phyloP scores from a whole-genome alignment of 2,797 vertebrate genomes.

The Peromyscus melanophrys region DNA sequence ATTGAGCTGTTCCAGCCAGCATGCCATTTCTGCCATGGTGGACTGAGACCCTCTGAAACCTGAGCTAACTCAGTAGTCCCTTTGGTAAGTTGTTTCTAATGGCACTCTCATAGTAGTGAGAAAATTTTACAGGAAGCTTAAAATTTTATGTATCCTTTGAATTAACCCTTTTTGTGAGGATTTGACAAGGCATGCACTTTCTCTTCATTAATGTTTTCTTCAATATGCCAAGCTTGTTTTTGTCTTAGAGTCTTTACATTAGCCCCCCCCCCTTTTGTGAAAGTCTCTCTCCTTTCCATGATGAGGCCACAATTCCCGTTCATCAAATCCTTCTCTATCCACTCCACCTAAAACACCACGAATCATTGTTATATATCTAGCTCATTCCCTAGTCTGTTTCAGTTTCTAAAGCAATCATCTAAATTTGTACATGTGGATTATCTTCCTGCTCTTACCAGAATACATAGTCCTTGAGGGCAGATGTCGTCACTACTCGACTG shows the following conservation, averaged over 20 bases:
- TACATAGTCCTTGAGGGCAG: not conserved
- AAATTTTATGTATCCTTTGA: not conserved
- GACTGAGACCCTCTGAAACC: not conserved
- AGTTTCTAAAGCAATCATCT: not conserved
- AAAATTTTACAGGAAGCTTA: not conserved
- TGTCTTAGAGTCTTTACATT: not conserved
- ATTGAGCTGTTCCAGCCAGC: not conserved
- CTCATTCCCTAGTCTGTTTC: not conserved
- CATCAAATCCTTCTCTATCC: not conserved
- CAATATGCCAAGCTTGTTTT: not conserved
- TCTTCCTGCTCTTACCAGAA: not conserved
- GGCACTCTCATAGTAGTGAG: not conserved
- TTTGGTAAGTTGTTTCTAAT: not conserved
- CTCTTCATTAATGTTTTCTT: not conserved
- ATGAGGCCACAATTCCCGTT: not conserved
- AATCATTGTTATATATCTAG: not conserved
- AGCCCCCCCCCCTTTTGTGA: not conserved
- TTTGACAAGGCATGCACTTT: not conserved
- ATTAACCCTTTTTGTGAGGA: not conserved
- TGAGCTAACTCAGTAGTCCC: not conserved
- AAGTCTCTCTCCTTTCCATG: not conserved
- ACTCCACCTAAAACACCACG: not conserved
- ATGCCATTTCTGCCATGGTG: not conserved
- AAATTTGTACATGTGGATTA: not conserved
- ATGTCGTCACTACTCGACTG: not conserved